These are phyloP conservation scores for Nomada hirtipes DNA, from an alignment of 2,888 invertebrate genomes.

Conservation along the genomic window DNA sequence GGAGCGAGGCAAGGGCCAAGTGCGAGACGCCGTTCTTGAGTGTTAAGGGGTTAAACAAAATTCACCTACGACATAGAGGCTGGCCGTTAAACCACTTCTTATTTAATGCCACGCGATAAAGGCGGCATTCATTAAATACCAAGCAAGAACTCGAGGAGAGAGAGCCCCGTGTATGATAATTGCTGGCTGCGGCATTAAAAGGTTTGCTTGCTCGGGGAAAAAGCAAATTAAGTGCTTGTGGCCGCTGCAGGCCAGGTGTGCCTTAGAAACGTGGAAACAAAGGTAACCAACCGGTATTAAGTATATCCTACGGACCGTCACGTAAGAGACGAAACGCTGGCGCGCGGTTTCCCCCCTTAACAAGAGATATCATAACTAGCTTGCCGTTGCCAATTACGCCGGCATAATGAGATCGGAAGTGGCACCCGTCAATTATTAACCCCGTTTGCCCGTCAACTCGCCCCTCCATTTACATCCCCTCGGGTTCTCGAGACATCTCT, in stretches of 20 bases:
- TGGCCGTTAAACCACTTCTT: not conserved
- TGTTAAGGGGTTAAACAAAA: not conserved
- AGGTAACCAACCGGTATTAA: slow-evolving; percentile 12
- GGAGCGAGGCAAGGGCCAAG: not conserved
- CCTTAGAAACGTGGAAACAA: slow-evolving; percentile 27
- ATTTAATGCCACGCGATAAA: slow-evolving; percentile 8
- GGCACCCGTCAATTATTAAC: slow-evolving; percentile 43
- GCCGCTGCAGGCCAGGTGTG: not conserved
- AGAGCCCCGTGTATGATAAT: too few species aligned
- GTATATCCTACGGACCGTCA: not conserved
- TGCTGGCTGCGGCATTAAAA: not conserved
- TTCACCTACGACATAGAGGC: not conserved
- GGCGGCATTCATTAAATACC: slow-evolving; percentile 40
- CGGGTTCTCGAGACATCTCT: slow-evolving; percentile 36
- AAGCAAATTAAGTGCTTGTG: slow-evolving; percentile 27
- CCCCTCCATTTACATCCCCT: not conserved
- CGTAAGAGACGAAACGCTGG: slow-evolving; percentile 6
- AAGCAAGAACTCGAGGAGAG: slow-evolving; percentile 19
- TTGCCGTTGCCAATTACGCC: slow-evolving; percentile 16
- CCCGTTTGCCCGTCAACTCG: slow-evolving; percentile 9
- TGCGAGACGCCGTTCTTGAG: not conserved
- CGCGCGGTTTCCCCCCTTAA: not conserved
- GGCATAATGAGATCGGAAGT: slow-evolving; percentile 35
- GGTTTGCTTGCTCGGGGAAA: not conserved
- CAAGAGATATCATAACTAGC: slow-evolving; percentile 23